Evolutionary conservation across 2,113 vertebrate species (phyloP).

Genomic region (Puffinus mauretanicus): DNA sequence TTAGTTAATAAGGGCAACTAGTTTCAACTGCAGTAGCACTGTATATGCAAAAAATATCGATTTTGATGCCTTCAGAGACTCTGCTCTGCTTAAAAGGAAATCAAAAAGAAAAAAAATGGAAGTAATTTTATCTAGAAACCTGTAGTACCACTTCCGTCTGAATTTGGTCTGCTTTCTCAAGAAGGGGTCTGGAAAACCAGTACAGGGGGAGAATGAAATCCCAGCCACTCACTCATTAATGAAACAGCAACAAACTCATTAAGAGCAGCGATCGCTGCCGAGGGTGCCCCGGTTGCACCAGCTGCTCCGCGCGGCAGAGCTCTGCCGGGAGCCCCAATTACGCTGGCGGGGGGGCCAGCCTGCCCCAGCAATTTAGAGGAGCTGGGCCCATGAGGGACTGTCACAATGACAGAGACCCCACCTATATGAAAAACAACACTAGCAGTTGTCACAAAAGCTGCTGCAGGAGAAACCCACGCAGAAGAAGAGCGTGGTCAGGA

Average conservation of each 20-base stretch:
- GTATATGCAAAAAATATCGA: background rate
- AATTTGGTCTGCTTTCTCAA: background rate
- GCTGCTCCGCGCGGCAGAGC: background rate
- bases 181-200: background rate
- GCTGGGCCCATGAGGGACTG: background rate
- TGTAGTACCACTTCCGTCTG: fast-evolving
- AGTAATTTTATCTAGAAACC: background rate
- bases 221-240: background rate
- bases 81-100: background rate
- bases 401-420: background rate
- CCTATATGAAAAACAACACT: fast-evolving
- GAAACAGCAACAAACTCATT: background rate
- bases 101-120: background rate
- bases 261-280: background rate
- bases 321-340: background rate
- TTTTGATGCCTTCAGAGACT: background rate
- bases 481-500: fast-evolving
- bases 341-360: background rate
- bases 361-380: background rate
- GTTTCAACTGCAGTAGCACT: background rate
- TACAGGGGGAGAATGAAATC: background rate
- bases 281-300: background rate
- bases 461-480: fast-evolving
- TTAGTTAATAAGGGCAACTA: background rate
- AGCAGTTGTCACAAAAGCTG: fast-evolving